Base-by-base conservation (phyloP, 2,113 vertebrate genomes). In the Corapipo altera region DNA sequence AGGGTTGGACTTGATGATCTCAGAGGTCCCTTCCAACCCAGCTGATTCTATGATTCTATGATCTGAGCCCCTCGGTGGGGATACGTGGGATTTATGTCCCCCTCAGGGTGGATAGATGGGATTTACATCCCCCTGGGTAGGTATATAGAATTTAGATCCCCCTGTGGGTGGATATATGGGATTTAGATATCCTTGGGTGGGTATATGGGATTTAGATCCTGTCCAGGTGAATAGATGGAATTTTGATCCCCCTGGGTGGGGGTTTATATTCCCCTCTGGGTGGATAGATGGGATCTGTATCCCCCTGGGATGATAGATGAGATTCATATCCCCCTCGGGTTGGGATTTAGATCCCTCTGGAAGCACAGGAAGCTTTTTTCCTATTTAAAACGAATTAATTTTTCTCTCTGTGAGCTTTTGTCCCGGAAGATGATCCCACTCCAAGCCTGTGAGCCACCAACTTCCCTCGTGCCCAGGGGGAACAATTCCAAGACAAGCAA, bases 361-460 rank as follows among this genome's bases (percentile, higher is more conserved):
- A 37, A 69, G 32, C 35, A 5, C 4, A 4, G 21, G 18, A 64
- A 72, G 30, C 27, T 37, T 4, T 57, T 57, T 55, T 62, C 10
- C 61, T 57, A 1, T 26, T 61, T 55, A 44, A 80, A 49, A 48
- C 48, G 13, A 70, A 62, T 46, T 6, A 65, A 5, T n/a, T 52
- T 55, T 51, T n/a, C 22, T 35, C 57, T 23, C 16, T 65, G 2
- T 66, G 35, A 62, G 71, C 21, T 70, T 76, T 64, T 62, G 32
- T 70, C 35, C 55, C 30, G n/a, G 12, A 62, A 49, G 61, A 41
- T 35, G n/a, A 39, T 73, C 37, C 44, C 37, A 4, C 27, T 41
- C 37, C 61, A 37, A 61, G 44, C 26, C 58, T 6, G 0, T 0
- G 0, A 88, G 22, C 58, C 1, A 0, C 30, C 5, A 6, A 10